phyloP scores from a whole-genome alignment of 2,797 vertebrate species.

The Nyctalus aviator region DNA sequence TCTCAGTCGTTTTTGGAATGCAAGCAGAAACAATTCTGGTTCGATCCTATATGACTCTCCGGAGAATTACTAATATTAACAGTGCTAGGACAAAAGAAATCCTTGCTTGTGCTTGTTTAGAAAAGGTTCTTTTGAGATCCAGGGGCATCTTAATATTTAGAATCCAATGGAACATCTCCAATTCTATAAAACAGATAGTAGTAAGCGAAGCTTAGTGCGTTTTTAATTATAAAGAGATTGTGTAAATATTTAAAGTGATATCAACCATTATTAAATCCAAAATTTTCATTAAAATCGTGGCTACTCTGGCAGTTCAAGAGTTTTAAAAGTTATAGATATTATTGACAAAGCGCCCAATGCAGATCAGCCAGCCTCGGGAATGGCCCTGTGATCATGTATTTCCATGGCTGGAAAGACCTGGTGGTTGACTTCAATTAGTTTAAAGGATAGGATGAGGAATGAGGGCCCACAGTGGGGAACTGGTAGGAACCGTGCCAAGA shows the following conservation, averaged over 20 bases:
- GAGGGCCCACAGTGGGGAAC: not conserved
- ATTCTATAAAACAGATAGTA: constrained; percentile 67
- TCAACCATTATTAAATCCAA: constrained; percentile 67
- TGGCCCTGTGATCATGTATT: not conserved
- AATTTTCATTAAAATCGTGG: constrained; percentile 73
- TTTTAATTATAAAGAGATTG: constrained; percentile 75
- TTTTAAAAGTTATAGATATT: constrained; percentile 41
- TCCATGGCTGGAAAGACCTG: not conserved
- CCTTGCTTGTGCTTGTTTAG: constrained; percentile 58
- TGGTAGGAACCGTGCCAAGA: not conserved
- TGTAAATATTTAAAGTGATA: constrained; percentile 75
- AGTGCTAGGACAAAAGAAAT: constrained; percentile 58
- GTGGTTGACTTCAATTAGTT: not conserved
- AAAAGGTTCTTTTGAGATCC: constrained; percentile 52
- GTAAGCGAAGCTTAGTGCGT: constrained; percentile 63
- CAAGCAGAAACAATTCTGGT: constrained; percentile 74
- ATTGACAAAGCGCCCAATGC: not conserved
- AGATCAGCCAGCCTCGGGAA: not conserved
- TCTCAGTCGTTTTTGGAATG: constrained; percentile 68
- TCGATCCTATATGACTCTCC: constrained; percentile 43
- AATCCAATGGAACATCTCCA: constrained; percentile 55
- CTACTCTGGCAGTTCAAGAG: constrained; percentile 71
- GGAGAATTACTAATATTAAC: constrained; percentile 62
- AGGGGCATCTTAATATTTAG: constrained; percentile 68
- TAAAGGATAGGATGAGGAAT: not conserved